These are phyloP conservation scores for Aricia agestis DNA, from an alignment of 1,140 invertebrate genomes.

Conservation along the genomic window DNA sequence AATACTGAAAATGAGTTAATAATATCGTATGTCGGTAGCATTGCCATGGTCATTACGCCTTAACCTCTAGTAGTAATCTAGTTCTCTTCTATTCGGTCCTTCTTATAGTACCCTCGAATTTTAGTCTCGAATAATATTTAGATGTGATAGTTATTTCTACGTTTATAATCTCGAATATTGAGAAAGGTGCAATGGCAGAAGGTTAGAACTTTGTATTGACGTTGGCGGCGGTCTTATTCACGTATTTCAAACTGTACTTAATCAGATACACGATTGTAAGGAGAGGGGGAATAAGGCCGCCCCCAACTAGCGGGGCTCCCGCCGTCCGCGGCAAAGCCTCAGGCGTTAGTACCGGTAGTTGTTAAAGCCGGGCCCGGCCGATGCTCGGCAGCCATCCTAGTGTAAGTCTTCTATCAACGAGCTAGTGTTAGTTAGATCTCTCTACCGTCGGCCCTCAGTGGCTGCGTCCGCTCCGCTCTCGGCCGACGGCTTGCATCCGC, in stretches of 20 bases:
- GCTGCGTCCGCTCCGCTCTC: slow-evolving; percentile 12
- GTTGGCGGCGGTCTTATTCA: slow-evolving; percentile 1
- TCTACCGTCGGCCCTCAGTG: neutral
- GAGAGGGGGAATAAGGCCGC: neutral
- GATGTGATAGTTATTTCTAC: slow-evolving; percentile 27
- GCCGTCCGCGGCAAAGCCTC: neutral
- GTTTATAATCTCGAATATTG: slow-evolving; percentile 27
- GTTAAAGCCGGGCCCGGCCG: slow-evolving; percentile 1
- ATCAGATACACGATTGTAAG: neutral
- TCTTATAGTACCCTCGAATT: neutral
- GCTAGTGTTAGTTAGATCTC: slow-evolving; percentile 54
- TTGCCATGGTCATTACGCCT: neutral
- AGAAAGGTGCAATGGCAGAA: slow-evolving; percentile 13
- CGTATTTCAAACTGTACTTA: slow-evolving; percentile 7
- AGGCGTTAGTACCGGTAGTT: slow-evolving; percentile 15
- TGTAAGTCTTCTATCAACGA: slow-evolving; percentile 69
- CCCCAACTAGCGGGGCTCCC: neutral
- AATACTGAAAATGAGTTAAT: neutral
- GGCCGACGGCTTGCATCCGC: neutral
- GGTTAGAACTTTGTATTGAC: slow-evolving; percentile 13
- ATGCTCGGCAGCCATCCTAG: slow-evolving; percentile 20
- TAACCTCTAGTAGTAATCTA: neutral
- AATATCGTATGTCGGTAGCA: neutral
- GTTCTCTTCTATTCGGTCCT: neutral
- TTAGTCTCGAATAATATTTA: neutral